Base-by-base conservation (phyloP, 2,113 vertebrate species). In the Caranx ignobilis region DNA sequence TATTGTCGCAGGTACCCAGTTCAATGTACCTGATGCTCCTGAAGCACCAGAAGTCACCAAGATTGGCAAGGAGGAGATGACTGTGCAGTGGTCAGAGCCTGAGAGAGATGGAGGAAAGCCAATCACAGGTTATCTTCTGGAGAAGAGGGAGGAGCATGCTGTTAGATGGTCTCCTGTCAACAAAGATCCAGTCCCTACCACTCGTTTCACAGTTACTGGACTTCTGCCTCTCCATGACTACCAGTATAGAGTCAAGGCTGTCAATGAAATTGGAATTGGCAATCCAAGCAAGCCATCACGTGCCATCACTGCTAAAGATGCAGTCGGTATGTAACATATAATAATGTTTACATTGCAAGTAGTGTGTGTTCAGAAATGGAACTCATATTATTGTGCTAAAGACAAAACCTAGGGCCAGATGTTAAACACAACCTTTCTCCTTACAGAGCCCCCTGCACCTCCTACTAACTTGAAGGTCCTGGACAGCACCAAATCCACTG, bases 191-290 rank as follows among this genome's bases (percentile, higher is more conserved):
- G 93, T 96, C 74, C 93, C 96, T 32, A 94, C 93, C 83, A 96
- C 96, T 74, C 95, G 95, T 35, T 87, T 97, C 83, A 99, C 96
- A 81, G 98, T 99, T 50, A 95, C 96, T 75, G 96, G 97, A 88
- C 95, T 99, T 60, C 92, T 97, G 78, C 97, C 97, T 48, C 96
- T 96, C 75, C 96, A 98, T 47, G 97, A 99, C 84, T 99, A 99
- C 82, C 98, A 99, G 88, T 99, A 98, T 94, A 96, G 98, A 11
- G 97, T 99, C 84, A 99, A 97, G 88, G 98, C 98, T 2, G 97
- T 97, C 94, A 99, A 99, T 94, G 98, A 99, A 95, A 95, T 99
- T 7, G 98, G 98, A 81, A 83, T 96, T 73, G 95, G 98, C 90
- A 96, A 94, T 75, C 96, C 98, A 85, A 99, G 98, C 88, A 96